Conservation (phyloP, 23 tunicate species). For the Styela clava region DNA sequence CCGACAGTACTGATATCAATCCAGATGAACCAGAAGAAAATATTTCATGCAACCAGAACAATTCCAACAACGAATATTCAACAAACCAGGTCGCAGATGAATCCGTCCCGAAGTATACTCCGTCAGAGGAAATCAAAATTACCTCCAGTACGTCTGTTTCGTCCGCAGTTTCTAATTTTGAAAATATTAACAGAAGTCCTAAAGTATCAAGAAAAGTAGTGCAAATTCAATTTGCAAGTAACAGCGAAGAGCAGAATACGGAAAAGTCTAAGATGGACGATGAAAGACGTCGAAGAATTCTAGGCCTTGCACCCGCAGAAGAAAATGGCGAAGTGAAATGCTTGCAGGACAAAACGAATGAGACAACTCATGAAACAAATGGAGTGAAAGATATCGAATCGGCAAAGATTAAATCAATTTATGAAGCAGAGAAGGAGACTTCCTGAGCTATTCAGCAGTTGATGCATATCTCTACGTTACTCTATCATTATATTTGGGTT, state of each 20-base stretch:
- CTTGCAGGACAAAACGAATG: slow-evolving; percentile 8
- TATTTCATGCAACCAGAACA: neutral
- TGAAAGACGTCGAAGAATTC: slow-evolving; percentile 58
- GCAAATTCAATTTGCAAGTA: slow-evolving; percentile 19
- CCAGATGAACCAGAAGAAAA: neutral
- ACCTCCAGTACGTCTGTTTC: slow-evolving; percentile 30
- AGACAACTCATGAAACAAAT: neutral
- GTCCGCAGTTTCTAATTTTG: slow-evolving; percentile 48
- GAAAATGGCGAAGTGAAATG: neutral
- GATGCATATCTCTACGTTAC: neutral
- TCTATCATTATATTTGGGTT: no score
- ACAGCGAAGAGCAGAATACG: slow-evolving; percentile 6
- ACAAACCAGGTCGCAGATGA: neutral
- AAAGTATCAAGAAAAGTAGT: slow-evolving; percentile 31
- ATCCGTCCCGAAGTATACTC: neutral
- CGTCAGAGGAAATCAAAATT: neutral
- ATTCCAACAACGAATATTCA: neutral
- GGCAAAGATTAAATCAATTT: neutral
- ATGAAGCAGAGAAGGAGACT: neutral
- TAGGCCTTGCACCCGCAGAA: slow-evolving; percentile 38
- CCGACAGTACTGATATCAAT: neutral
- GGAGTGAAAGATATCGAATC: neutral
- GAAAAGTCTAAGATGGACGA: slow-evolving; percentile 37
- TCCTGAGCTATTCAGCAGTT: no score
- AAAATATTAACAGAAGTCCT: slow-evolving; percentile 21